A percentile compares a stretch with the other conserved stretches of the same genome.
These are phyloP conservation scores for Paramormyrops hopkinsi DNA, from an alignment of 2,797 vertebrate genomes.

Conservation along the genomic window DNA sequence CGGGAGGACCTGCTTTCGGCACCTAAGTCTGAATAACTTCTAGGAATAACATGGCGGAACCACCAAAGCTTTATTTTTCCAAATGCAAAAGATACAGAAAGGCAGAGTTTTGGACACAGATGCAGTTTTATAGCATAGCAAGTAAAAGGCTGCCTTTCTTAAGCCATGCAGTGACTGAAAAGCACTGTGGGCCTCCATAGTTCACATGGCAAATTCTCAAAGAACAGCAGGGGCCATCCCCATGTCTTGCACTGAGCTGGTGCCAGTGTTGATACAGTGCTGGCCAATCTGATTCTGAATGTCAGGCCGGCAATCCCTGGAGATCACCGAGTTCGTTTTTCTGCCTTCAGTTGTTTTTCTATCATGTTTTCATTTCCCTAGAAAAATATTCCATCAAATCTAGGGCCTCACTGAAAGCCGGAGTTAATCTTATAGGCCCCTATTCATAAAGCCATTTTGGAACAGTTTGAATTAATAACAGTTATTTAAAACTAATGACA, in stretches of 20 bases:
- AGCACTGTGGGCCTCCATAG: conserved; percentile 71
- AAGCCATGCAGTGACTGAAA: conserved; percentile 66
- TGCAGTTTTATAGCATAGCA: conserved; percentile 57
- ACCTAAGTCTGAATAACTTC: conserved; percentile 12
- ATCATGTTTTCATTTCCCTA: conserved; percentile 52
- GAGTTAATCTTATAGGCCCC: conserved; percentile 68
- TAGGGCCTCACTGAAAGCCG: conserved; percentile 69
- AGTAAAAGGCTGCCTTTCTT: conserved; percentile 57
- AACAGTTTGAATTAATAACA: conserved; percentile 70
- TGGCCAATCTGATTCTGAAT: conserved; percentile 72
- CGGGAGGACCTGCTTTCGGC: neutral
- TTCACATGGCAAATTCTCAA: conserved; percentile 71
- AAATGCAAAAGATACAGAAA: conserved; percentile 40
- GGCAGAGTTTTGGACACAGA: conserved; percentile 41
- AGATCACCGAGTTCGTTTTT: conserved; percentile 75
- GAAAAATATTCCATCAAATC: conserved; percentile 70
- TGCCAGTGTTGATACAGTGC: conserved; percentile 67
- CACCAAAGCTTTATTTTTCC: conserved; percentile 21
- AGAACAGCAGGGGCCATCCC: conserved; percentile 54
- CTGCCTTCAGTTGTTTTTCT: conserved; percentile 60
- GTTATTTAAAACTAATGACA: conserved; percentile 70
- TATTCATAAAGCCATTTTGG: conserved; percentile 66
- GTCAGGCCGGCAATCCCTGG: conserved; percentile 56
- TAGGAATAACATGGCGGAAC: conserved; percentile 19
- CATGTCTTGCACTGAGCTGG: conserved; percentile 60